phyloP scores from a whole-genome alignment of 2,113 vertebrate species.

The Irena cyanogastra region DNA sequence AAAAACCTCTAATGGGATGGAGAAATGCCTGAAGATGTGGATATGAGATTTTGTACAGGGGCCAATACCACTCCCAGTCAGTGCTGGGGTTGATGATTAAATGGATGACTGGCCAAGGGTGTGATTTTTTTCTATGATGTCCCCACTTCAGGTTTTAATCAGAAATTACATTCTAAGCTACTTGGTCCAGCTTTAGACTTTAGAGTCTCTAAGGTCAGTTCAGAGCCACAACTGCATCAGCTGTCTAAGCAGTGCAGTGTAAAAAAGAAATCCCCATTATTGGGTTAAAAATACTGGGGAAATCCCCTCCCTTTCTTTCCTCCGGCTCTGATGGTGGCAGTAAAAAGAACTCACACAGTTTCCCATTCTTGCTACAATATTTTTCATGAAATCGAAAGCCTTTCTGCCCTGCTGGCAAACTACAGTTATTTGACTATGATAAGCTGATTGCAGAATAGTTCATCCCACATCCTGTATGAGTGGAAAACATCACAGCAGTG shows the following conservation, averaged over 20 bases:
- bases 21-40: background rate
- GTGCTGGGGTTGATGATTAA: background rate
- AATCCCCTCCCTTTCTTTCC: slow-evolving; percentile 10
- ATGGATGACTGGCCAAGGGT: background rate
- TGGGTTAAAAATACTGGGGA: slow-evolving; percentile 41
- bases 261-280: slow-evolving; percentile 1
- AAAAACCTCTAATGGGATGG: background rate
- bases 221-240: background rate
- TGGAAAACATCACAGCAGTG: slow-evolving; percentile 23
- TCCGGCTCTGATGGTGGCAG: background rate
- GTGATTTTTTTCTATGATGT: background rate
- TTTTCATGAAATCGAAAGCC: slow-evolving; percentile 56
- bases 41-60: background rate
- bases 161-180: background rate
- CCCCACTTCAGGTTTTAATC: background rate
- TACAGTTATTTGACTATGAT: background rate
- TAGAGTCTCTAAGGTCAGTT: background rate
- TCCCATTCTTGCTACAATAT: slow-evolving; percentile 45
- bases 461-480: slow-evolving; percentile 59
- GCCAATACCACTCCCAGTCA: background rate
- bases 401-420: slow-evolving; percentile 35
- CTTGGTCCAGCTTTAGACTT: background rate
- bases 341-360: background rate
- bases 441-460: slow-evolving; percentile 35
- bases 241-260: background rate